phyloP scores from a whole-genome alignment of 2,888 invertebrate genomes.

The Zygaena filipendulae region DNA sequence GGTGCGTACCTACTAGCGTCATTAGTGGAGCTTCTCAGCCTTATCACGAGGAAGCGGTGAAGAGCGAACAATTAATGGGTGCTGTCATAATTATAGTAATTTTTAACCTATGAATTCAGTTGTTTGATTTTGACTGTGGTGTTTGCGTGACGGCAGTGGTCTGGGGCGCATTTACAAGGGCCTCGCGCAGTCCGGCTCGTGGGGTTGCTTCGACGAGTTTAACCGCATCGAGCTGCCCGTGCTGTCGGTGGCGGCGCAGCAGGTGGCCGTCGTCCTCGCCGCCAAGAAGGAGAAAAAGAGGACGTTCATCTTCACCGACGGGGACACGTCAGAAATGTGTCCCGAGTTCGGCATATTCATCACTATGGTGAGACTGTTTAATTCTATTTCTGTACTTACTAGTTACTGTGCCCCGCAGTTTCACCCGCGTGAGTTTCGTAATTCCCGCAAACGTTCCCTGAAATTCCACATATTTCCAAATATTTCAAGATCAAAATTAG shows the following conservation, averaged over 20 bases:
- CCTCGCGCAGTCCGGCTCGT: conserved; percentile 93
- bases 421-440: too few species aligned
- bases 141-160: conserved; percentile 75
- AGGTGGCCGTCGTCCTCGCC: conserved; percentile 91
- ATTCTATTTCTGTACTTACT: background rate
- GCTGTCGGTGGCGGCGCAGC: conserved; percentile 89
- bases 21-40: too few species aligned
- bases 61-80: too few species aligned
- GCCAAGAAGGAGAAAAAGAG: conserved; percentile 95
- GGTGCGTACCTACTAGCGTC: too few species aligned
- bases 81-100: too few species aligned
- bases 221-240: conserved; percentile 96
- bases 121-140: background rate
- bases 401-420: too few species aligned
- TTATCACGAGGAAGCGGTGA: too few species aligned
- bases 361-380: conserved; percentile 89
- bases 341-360: conserved; percentile 97
- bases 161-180: conserved; percentile 96
- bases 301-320: conserved; percentile 92
- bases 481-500: too few species aligned
- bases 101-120: too few species aligned
- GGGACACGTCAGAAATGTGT: conserved; percentile 92
- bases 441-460: too few species aligned
- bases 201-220: conserved; percentile 99
- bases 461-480: too few species aligned